A percentile compares a stretch with the other conserved stretches of the same genome.
Evolutionary conservation across 2,888 invertebrate species (phyloP).

Genomic region (Lasioglossum figueresi): DNA sequence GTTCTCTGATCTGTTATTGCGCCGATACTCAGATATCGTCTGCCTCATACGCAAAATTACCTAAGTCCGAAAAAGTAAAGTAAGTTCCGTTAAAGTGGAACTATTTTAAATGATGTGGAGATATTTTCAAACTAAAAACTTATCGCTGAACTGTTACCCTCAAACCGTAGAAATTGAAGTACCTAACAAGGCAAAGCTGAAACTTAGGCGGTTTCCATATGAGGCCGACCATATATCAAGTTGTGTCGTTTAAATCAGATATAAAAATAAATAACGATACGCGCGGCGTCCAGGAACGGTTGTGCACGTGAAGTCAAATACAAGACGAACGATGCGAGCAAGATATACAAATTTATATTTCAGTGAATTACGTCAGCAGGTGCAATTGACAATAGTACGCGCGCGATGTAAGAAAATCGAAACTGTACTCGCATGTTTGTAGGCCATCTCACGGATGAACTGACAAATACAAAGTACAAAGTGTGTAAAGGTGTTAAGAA

Average conservation of each 20-base stretch:
- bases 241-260: neutral
- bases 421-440: neutral
- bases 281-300: neutral
- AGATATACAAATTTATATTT: slow-evolving; percentile 12
- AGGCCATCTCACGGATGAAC: slow-evolving; percentile 9
- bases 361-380: neutral
- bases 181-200: too few relatives aligned
- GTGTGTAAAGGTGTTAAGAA: neutral
- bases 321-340: neutral
- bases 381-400: neutral
- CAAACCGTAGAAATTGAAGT: too few relatives aligned
- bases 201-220: too few relatives aligned
- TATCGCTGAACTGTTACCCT: too few relatives aligned
- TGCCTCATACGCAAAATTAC: too few relatives aligned
- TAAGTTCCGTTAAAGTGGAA: too few relatives aligned
- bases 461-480: neutral
- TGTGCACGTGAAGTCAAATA: neutral
- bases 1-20: neutral
- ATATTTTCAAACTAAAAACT: too few relatives aligned
- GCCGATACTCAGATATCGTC: neutral
- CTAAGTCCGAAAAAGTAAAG: too few relatives aligned
- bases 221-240: neutral
- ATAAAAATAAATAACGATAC: neutral
- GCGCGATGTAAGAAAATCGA: slow-evolving; percentile 8
- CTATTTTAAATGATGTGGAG: too few relatives aligned